phyloP scores from a whole-genome alignment of 2,797 vertebrate genomes.

The Enteromius unitaeniatus region DNA sequence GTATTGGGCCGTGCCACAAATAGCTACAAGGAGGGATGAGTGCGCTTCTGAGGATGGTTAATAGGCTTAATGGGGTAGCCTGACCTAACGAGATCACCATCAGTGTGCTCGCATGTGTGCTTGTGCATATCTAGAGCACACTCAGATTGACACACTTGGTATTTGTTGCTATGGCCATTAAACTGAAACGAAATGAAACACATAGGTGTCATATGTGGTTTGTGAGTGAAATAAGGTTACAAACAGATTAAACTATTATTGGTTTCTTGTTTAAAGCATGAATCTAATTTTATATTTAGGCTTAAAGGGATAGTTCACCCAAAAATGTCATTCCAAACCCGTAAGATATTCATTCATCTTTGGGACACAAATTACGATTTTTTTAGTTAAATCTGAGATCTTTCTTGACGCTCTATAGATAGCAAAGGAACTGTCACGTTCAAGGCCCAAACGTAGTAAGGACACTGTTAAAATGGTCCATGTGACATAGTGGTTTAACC shows the following conservation, averaged over 20 bases:
- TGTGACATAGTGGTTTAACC: background rate
- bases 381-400: background rate
- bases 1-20: conserved; percentile 38
- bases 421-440: background rate
- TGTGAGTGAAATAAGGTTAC: conserved; percentile 1
- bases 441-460: background rate
- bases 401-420: background rate
- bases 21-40: conserved; percentile 27
- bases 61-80: conserved; percentile 61
- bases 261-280: background rate
- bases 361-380: background rate
- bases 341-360: background rate
- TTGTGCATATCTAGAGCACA: conserved; percentile 14
- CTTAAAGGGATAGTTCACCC: background rate
- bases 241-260: background rate
- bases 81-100: conserved; percentile 56
- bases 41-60: conserved; percentile 47
- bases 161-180: background rate
- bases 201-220: background rate
- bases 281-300: background rate
- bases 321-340: background rate
- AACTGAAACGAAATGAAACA: background rate
- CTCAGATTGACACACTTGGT: conserved; percentile 18
- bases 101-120: conserved; percentile 2
- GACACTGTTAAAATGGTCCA: background rate